phyloP scores from a whole-genome alignment of 2,797 vertebrate genomes.

The Peromyscus melanophrys region DNA sequence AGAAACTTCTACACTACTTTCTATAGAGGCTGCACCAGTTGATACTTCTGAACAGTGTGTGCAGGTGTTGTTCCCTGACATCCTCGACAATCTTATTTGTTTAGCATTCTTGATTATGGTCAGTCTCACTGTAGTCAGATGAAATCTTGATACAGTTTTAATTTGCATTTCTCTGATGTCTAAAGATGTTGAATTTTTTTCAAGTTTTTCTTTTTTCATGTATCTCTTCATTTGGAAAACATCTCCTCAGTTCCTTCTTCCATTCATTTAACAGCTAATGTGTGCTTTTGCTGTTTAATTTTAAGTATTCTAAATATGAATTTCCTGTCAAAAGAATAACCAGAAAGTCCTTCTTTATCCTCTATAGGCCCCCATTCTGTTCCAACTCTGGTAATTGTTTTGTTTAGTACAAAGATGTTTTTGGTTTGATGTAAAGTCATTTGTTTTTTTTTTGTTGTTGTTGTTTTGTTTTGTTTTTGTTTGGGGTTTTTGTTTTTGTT shows the following conservation, averaged over 20 bases:
- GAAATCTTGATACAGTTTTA: background rate
- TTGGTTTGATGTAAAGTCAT: background rate
- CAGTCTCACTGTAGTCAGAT: background rate
- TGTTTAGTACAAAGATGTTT: background rate
- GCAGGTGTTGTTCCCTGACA: background rate
- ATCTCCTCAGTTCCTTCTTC: background rate
- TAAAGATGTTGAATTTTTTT: background rate
- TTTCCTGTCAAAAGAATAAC: background rate
- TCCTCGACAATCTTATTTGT: background rate
- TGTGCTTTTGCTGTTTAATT: background rate
- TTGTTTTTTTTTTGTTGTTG: too few species aligned
- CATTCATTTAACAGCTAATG: background rate
- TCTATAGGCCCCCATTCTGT: background rate
- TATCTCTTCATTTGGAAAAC: background rate
- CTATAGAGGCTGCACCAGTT: background rate
- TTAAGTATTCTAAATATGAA: background rate
- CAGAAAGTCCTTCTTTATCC: background rate
- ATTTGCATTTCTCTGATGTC: background rate
- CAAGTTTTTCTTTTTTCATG: background rate
- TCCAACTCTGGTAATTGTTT: background rate
- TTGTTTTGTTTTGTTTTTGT: too few species aligned
- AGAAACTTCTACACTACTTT: background rate
- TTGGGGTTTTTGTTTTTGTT: too few species aligned
- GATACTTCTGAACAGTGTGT: too few species aligned
- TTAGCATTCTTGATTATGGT: background rate